Base-by-base conservation (phyloP, 2,888 invertebrate species). In the Crematogaster levior region DNA sequence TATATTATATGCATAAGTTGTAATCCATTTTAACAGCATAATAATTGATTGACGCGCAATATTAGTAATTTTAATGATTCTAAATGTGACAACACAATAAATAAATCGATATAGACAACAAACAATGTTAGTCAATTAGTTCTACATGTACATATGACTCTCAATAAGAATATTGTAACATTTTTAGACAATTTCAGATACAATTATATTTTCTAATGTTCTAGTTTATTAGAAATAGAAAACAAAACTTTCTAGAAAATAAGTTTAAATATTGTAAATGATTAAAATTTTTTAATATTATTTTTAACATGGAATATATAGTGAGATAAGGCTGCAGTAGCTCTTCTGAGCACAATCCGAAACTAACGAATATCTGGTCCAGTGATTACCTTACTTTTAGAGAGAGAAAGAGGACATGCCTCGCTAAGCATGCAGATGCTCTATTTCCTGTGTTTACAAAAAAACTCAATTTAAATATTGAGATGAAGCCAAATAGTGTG, bases 401-500 rank as follows among this genome's bases (percentile, higher is more conserved):
- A 30, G 61, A 24, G 40, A 40, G 18, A 18, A 15, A 43, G 27
- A 48, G 21, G 43, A 10, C 43, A 66, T 46, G 30, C 56, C 53
- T 70, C 56, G 48, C 61, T 30, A 51, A 34, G 21, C 58, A 18
- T n/a, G n/a, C 9, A 43, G 21, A 81, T 4, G 34, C 56, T 56
- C 58, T 53, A 58, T 86, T 88, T 77, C 82, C 27, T 30, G 66
- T 30, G 86, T 84, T n/a, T n/a, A 81, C 53, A 85, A 88, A 88
- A 85, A 85, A 88, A 86, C 21, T 81, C 82, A 85, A 88, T 89
- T 89, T 84, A 80, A 65, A 89, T 84, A 66, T 84, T 61, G 82
- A 72, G 80, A 77, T 65, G 73, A 58, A 56, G 56, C 61, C 61
- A 84, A 83, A 88, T 84, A 63, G 68, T 21, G 65, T 77, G 82